Evolutionary conservation across 2,113 vertebrate species (phyloP).

Genomic region (Capreolus pygargus): DNA sequence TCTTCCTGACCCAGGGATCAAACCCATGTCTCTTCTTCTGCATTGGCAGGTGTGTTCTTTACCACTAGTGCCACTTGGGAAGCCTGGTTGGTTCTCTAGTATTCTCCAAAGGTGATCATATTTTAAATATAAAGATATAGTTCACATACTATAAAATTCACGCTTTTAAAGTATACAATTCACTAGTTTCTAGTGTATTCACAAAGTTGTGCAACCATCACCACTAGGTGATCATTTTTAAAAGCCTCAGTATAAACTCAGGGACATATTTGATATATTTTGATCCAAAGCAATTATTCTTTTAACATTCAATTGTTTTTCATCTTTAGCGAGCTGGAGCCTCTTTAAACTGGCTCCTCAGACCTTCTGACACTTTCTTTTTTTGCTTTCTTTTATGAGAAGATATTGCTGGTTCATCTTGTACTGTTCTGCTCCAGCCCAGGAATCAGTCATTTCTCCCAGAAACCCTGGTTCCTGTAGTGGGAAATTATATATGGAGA

Average conservation of each 20-base stretch:
- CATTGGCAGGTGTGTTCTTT: not conserved
- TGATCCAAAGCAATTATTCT: slow-evolving; percentile 15
- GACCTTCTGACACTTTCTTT: not conserved
- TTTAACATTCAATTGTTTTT: slow-evolving; percentile 22
- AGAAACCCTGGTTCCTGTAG: slow-evolving; percentile 19
- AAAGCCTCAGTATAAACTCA: slow-evolving; percentile 35
- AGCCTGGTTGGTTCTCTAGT: not conserved
- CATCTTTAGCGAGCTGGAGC: not conserved
- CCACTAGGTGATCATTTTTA: not conserved
- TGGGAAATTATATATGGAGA: not conserved
- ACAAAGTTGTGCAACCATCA: not conserved
- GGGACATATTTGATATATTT: slow-evolving; percentile 32
- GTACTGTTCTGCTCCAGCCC: slow-evolving; percentile 13
- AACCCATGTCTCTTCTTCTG: not conserved
- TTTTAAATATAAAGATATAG: not conserved
- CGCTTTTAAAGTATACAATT: not conserved
- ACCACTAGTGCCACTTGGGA: not conserved
- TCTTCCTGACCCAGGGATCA: not conserved
- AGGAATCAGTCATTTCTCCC: not conserved
- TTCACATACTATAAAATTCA: slow-evolving; percentile 24
- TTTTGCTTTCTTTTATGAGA: not conserved
- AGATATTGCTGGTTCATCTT: slow-evolving; percentile 15
- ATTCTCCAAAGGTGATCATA: slow-evolving; percentile 20
- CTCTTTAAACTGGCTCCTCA: slow-evolving; percentile 31
- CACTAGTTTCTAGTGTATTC: not conserved